Percentiles rank a stretch among this genome's conserved stretches.
These are phyloP conservation scores for Proteles cristata DNA, from an alignment of 2,113 vertebrate species.

Conservation along the genomic window DNA sequence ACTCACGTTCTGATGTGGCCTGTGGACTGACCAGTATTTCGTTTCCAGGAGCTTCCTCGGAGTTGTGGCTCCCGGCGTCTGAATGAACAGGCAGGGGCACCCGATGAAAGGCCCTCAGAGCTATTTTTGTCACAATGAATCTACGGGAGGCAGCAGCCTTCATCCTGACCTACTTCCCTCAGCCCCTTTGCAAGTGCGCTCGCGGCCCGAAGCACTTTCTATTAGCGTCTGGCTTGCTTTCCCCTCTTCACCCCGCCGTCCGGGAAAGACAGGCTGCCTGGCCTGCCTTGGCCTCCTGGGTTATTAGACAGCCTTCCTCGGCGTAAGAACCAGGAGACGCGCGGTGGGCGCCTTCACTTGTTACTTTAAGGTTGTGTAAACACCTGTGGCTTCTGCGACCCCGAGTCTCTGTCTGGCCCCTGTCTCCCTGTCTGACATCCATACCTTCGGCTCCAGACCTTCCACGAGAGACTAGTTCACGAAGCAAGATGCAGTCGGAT, in stretches of 20 bases:
- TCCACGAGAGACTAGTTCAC: fast-evolving
- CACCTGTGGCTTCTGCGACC: neutral
- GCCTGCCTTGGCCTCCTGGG: fast-evolving
- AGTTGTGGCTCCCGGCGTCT: neutral
- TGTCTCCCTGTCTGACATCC: fast-evolving
- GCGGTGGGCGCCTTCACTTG: neutral
- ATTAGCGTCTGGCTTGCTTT: neutral
- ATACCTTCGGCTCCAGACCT: fast-evolving
- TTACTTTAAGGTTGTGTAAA: fast-evolving
- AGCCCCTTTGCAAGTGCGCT: neutral
- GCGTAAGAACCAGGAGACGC: constrained; percentile 20
- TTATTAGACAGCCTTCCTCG: neutral
- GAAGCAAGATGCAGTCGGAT: neutral
- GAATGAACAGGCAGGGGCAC: neutral
- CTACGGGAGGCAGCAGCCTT: neutral
- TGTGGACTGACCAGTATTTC: neutral
- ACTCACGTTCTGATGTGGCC: neutral
- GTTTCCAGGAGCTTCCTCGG: neutral
- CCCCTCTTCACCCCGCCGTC: neutral
- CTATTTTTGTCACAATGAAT: constrained; percentile 15
- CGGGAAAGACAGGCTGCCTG: neutral
- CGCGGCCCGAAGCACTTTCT: neutral
- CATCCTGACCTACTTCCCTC: constrained; percentile 52
- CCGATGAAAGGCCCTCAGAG: neutral
- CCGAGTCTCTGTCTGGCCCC: fast-evolving